phyloP scores from a whole-genome alignment of 2,888 invertebrate genomes.

The Noctua pronuba region DNA sequence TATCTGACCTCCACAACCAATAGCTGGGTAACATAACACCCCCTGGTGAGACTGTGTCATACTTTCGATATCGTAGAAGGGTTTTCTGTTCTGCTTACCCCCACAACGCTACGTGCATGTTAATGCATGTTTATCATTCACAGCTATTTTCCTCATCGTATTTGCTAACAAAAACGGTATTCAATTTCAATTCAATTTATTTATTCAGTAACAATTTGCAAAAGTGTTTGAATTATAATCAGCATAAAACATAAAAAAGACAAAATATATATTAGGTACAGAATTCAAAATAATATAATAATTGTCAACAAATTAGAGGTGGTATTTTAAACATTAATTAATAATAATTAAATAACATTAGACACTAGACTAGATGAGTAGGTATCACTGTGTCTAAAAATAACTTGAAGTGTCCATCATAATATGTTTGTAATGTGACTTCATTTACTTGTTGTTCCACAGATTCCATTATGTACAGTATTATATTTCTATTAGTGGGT shows the following conservation, averaged over 20 bases:
- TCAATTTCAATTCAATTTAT: background rate
- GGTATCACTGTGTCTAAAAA: background rate
- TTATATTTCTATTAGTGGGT: background rate
- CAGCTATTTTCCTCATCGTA: background rate
- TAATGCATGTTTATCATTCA: background rate
- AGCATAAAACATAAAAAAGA: background rate
- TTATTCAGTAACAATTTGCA: background rate
- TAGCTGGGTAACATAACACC: too few species aligned
- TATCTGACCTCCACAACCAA: too few species aligned
- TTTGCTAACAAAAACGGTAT: background rate
- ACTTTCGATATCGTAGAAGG: too few species aligned
- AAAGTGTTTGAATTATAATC: background rate
- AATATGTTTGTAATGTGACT: background rate
- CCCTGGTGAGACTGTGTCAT: too few species aligned
- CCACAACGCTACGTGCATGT: too few species aligned
- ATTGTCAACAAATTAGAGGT: background rate
- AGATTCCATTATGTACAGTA: slow-evolving; percentile 16
- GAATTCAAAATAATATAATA: background rate
- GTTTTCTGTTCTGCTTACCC: too few species aligned
- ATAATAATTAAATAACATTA: background rate
- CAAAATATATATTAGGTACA: background rate
- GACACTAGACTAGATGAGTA: background rate
- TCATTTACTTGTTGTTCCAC: background rate
- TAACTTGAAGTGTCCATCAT: background rate
- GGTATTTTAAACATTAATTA: background rate